phyloP scores from a whole-genome alignment of 2,113 vertebrate species.

The Dryoscopus gambensis region DNA sequence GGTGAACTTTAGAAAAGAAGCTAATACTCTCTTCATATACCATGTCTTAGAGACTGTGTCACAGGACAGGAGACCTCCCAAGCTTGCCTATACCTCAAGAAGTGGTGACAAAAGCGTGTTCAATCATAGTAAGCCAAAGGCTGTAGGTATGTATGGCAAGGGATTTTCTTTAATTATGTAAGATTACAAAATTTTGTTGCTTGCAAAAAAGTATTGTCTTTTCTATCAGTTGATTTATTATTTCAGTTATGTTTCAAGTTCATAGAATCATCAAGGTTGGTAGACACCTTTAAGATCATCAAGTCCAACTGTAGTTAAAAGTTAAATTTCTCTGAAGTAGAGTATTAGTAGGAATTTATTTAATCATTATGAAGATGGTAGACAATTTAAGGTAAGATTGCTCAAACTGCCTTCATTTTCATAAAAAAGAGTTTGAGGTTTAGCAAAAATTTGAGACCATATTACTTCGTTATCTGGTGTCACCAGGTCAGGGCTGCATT shows the following conservation, averaged over 20 bases:
- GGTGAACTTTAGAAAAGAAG: not conserved
- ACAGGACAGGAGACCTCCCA: constrained; percentile 90
- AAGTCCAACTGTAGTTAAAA: not conserved
- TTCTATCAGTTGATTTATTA: not conserved
- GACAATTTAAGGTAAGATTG: not conserved
- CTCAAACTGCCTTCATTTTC: not conserved
- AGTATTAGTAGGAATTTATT: not conserved
- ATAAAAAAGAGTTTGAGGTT: not conserved
- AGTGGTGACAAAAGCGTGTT: constrained; percentile 85
- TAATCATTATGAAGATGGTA: not conserved
- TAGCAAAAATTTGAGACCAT: not conserved
- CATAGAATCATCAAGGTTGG: not conserved
- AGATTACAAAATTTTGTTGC: not conserved
- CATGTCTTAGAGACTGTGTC: constrained; percentile 71
- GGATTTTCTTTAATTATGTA: not conserved
- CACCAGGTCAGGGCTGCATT: not conserved
- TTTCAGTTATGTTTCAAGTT: not conserved
- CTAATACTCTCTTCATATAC: not conserved
- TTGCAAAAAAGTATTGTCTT: not conserved
- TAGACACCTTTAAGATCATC: not conserved
- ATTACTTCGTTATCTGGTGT: not conserved
- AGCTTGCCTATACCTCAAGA: constrained; percentile 88
- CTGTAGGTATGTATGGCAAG: constrained; percentile 80
- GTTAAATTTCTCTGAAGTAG: not conserved
- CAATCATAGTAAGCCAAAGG: constrained; percentile 93